phyloP scores from a whole-genome alignment of 2,888 invertebrate genomes.

The Carpatolechia fugitivella region DNA sequence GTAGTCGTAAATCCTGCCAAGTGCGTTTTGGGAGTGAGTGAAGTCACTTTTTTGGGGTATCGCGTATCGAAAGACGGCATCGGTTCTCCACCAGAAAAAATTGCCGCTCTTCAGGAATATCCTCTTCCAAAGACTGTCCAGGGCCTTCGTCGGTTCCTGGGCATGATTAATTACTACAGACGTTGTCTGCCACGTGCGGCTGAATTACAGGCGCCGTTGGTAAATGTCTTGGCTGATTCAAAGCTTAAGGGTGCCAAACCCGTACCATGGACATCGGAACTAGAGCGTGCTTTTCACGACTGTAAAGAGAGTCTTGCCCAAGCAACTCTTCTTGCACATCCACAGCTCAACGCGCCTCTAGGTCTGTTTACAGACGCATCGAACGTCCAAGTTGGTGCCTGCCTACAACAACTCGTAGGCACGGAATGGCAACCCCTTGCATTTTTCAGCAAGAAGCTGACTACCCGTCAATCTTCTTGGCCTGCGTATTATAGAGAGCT shows the following conservation, averaged over 20 bases:
- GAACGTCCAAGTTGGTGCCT: not conserved
- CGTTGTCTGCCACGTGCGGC: not conserved
- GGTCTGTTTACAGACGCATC: conserved; percentile 2
- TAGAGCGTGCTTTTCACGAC: not conserved
- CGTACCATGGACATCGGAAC: not conserved
- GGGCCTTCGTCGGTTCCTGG: conserved; percentile 13
- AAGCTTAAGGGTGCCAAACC: not conserved
- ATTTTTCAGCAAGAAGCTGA: conserved; percentile 20
- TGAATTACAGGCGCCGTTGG: not conserved
- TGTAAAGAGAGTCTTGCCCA: not conserved
- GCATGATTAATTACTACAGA: conserved; percentile 11
- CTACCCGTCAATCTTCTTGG: conserved; percentile 14
- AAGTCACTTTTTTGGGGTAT: conserved; percentile 32
- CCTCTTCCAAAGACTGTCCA: conserved; percentile 11
- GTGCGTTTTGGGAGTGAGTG: conserved; percentile 16
- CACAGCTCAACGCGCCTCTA: not conserved
- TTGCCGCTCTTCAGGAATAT: conserved; percentile 5
- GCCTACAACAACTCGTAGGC: conserved; percentile 7
- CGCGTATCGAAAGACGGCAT: conserved; percentile 24
- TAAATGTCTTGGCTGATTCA: not conserved
- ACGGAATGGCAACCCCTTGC: conserved; percentile 20
- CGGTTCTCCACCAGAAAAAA: conserved; percentile 14
- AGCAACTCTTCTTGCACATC: not conserved
- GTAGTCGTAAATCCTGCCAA: conserved; percentile 19
- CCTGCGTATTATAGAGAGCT: conserved; percentile 26